phyloP scores from a whole-genome alignment of 2,888 invertebrate species.

The Rhingia campestris region DNA sequence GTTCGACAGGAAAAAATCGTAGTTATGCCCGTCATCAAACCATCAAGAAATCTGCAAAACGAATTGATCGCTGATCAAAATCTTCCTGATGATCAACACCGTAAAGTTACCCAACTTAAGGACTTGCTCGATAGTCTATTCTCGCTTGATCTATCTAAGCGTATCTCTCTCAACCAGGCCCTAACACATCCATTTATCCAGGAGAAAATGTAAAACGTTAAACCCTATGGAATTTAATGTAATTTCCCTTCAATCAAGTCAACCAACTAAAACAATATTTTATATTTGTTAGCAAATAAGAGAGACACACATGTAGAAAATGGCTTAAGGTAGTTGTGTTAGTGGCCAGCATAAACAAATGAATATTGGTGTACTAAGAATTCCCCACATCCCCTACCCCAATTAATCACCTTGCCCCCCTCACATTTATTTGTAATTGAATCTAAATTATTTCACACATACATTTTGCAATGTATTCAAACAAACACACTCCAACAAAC shows the following conservation, averaged over 20 bases:
- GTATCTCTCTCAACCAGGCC: conserved; percentile 96
- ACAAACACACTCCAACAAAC: conserved; percentile 3
- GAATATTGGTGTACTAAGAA: conserved; percentile 56
- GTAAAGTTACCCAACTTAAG: conserved; percentile 95
- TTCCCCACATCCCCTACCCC: no score
- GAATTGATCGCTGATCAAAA: conserved; percentile 95
- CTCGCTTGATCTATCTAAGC: conserved; percentile 95
- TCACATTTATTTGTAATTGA: conserved; percentile 51
- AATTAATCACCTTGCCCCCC: conserved; percentile 26
- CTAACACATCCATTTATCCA: conserved; percentile 97
- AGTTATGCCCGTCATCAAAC: conserved; percentile 95
- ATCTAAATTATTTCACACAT: conserved; percentile 60
- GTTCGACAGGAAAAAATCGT: conserved; percentile 96
- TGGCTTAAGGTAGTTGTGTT: conserved; percentile 53
- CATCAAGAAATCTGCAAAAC: conserved; percentile 91
- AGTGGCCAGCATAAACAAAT: conserved; percentile 30
- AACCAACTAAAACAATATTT: conserved; percentile 55
- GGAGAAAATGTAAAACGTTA: conserved; percentile 89
- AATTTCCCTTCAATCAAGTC: conserved; percentile 63
- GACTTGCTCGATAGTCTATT: conserved; percentile 96
- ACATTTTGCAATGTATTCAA: conserved; percentile 51
- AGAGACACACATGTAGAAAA: conserved; percentile 52
- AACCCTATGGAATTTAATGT: conserved; percentile 46
- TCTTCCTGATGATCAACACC: conserved; percentile 92
- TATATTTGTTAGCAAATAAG: conserved; percentile 67